These are phyloP conservation scores for Hormiphora californensis DNA, from an alignment of 37 sponge, comb jelly and placozoan species.

Conservation along the genomic window DNA sequence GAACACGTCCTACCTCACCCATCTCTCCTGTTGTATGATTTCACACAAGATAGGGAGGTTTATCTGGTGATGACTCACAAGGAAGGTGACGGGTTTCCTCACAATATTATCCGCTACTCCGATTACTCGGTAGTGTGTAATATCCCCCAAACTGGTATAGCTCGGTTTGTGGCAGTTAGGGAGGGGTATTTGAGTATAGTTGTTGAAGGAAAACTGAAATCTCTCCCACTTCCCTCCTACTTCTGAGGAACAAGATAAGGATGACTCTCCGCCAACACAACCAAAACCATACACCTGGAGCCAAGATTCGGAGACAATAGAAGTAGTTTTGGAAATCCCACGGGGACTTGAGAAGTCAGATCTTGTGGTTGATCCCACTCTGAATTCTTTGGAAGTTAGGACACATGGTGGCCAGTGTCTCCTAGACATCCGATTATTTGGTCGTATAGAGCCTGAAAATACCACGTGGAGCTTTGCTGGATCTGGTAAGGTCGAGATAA, in stretches of 20 bases:
- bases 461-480: neutral
- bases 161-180: neutral
- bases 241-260: neutral
- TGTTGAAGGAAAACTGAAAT: neutral
- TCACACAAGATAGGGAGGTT: neutral
- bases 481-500: slow-evolving; percentile 1
- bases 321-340: neutral
- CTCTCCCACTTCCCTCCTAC: no score
- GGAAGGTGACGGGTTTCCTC: neutral
- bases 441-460: neutral
- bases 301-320: neutral
- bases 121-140: neutral
- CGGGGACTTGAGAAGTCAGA: slow-evolving; percentile 7
- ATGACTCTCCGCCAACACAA: neutral
- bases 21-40: neutral
- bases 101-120: neutral
- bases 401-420: slow-evolving; percentile 38
- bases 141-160: slow-evolving; percentile 2
- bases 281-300: slow-evolving; percentile 16
- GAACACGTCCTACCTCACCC: no score
- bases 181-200: neutral
- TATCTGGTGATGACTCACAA: slow-evolving; percentile 5
- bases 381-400: neutral
- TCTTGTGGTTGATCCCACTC: neutral
- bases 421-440: neutral